Evolutionary conservation across 1,140 invertebrate genomes (phyloP).

Genomic region (Aporrectodea caliginosa): DNA sequence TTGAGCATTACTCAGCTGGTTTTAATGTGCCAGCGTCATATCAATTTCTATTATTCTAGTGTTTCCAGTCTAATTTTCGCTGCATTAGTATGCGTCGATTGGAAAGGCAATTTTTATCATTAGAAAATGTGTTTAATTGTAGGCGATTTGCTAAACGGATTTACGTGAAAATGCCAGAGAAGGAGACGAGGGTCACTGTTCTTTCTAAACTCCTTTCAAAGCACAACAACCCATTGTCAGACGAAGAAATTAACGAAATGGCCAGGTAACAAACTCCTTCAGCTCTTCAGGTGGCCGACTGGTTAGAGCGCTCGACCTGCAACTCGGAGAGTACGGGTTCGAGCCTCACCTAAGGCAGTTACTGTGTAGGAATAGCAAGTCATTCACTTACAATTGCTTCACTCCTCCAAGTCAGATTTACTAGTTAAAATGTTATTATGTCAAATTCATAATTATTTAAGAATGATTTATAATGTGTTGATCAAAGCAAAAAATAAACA

Average conservation of each 20-base stretch:
- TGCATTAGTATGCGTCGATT: neutral
- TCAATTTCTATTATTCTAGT: neutral
- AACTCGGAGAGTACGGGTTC: no score
- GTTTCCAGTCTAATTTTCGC: neutral
- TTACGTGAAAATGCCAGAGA: conserved; percentile 84
- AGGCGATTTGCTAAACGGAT: conserved; percentile 86
- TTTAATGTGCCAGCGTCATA: neutral
- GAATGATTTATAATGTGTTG: neutral
- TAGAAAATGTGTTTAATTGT: conserved; percentile 16
- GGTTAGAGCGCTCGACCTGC: no score
- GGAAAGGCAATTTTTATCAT: neutral
- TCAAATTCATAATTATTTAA: neutral
- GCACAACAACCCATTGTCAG: conserved; percentile 70
- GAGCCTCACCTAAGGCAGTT: no score
- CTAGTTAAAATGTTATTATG: neutral
- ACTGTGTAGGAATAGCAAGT: neutral
- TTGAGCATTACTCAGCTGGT: neutral
- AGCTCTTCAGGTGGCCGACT: no score
- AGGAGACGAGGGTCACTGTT: conserved; percentile 70
- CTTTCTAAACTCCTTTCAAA: conserved; percentile 73
- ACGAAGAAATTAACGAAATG: conserved; percentile 69
- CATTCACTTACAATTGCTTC: neutral
- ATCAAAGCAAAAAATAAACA: neutral
- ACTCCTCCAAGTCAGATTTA: neutral
- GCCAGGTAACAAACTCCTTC: no score